phyloP scores from a whole-genome alignment of 2,888 invertebrate genomes.

The Pachydiplax longipennis region DNA sequence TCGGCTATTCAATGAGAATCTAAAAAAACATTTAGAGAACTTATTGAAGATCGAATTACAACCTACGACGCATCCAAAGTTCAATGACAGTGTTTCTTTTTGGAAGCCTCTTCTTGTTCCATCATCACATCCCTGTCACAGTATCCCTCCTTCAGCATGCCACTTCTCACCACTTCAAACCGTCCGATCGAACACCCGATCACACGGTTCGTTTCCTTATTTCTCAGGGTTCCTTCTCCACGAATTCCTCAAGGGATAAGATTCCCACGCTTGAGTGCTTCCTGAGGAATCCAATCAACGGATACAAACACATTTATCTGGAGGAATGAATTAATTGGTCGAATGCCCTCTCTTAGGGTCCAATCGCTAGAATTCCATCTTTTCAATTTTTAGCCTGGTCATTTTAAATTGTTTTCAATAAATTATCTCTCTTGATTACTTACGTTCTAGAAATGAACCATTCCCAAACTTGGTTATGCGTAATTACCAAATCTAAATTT shows the following conservation, averaged over 20 bases:
- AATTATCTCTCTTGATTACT: no score
- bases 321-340: background rate
- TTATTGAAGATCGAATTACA: no score
- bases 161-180: background rate
- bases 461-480: no score
- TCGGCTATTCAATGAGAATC: no score
- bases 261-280: background rate
- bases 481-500: no score
- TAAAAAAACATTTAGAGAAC: no score
- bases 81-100: background rate
- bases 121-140: background rate
- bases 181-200: background rate
- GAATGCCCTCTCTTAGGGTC: background rate
- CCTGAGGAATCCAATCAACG: constrained; percentile 1
- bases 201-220: constrained; percentile 28
- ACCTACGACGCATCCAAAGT: no score
- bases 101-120: background rate
- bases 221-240: background rate
- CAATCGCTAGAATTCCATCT: background rate
- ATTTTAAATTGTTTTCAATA: no score
- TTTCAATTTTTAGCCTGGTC: background rate
- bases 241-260: background rate
- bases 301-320: background rate
- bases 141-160: background rate
- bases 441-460: no score